Percentiles rank a stretch among this genome's conserved stretches.
These are phyloP conservation scores for Branchinecta lindahli DNA, from an alignment of 1,140 invertebrate genomes.

Conservation along the genomic window DNA sequence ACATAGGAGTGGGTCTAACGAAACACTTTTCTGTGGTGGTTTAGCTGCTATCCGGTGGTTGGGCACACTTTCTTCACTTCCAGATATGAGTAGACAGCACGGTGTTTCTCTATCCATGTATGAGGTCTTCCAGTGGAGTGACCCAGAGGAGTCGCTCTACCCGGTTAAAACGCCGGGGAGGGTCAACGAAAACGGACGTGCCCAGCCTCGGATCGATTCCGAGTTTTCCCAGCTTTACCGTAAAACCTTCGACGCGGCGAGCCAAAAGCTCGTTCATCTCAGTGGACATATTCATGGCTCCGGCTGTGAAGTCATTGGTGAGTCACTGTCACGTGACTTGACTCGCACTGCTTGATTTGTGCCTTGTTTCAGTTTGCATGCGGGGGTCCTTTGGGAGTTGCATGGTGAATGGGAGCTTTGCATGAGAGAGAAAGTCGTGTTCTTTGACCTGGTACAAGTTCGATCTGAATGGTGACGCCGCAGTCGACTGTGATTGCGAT, in stretches of 20 bases:
- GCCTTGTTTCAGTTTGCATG: too few species aligned
- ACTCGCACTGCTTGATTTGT: too few species aligned
- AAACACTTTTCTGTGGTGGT: too few species aligned
- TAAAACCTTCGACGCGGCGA: not conserved
- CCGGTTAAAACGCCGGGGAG: not conserved
- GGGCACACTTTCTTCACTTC: not conserved
- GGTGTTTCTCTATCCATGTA: constrained; percentile 3
- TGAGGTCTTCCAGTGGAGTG: not conserved
- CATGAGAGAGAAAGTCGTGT: too few species aligned
- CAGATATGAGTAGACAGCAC: not conserved
- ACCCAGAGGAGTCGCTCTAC: not conserved
- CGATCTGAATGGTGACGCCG: too few species aligned
- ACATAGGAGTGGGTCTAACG: too few species aligned
- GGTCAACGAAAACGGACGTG: not conserved
- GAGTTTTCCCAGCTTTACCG: not conserved
- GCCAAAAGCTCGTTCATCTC: not conserved
- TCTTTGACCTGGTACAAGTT: too few species aligned
- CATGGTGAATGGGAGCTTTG: too few species aligned
- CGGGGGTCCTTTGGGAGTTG: too few species aligned
- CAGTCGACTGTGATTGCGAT: too few species aligned
- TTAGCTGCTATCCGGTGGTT: not conserved
- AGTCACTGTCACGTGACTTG: not conserved
- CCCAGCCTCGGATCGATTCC: not conserved
- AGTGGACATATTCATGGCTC: not conserved
- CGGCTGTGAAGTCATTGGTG: not conserved